Base-by-base conservation (phyloP, 2,888 invertebrate species). In the Amphipyra tragopoginis region DNA sequence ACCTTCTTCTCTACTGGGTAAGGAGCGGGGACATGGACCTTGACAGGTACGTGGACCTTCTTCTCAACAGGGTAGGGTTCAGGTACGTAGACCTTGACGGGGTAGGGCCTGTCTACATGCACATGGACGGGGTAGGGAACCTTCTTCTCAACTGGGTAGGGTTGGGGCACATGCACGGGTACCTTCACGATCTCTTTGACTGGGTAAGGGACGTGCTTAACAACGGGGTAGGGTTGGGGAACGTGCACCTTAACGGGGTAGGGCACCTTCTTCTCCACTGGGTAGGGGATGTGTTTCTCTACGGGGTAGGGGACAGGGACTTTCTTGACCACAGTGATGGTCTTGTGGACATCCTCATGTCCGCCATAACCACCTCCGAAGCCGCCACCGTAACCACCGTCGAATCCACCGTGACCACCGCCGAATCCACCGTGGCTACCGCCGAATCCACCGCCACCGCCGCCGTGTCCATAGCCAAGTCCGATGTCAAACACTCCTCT, bases 251-350 rank as follows among this genome's bases (percentile, higher is more conserved):
- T 95, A 13, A 95, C 94, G 59, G 96, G 96, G 74, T 93, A 93
- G 14, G 95, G 96, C n/a, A 96, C 86, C 48, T 95, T 95, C 83
- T 96, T 96, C 76, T 96, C 96, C 10, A 96, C 96, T 1, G 97
- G 97, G 79, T 95, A 95, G 50, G 96, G 97, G 57, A 97, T 95
- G 79, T 95, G 96, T 77, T 96, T 97, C 81, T 97, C 97, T 59
- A 97, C 97, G 56, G 96, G 97, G 86, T 97, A 97, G 45, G 97
- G 97, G 45, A 96, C 96, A 36, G 97, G 96, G 50, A 97, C 96
- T 72, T 96, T 97, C 91, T 97, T 97, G 75, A 97, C 96, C 33
- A 98, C 96, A 10, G 97, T 97, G 71, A 97, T 87, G 47, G 96
- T 96, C 84, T 97, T 97, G 82, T 96, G 95, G 15, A 95, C 89